A percentile compares a stretch with the other conserved stretches of the same genome.
These are phyloP conservation scores for Rhadina sibilatrix DNA, from an alignment of 2,113 vertebrate species.

Conservation along the genomic window DNA sequence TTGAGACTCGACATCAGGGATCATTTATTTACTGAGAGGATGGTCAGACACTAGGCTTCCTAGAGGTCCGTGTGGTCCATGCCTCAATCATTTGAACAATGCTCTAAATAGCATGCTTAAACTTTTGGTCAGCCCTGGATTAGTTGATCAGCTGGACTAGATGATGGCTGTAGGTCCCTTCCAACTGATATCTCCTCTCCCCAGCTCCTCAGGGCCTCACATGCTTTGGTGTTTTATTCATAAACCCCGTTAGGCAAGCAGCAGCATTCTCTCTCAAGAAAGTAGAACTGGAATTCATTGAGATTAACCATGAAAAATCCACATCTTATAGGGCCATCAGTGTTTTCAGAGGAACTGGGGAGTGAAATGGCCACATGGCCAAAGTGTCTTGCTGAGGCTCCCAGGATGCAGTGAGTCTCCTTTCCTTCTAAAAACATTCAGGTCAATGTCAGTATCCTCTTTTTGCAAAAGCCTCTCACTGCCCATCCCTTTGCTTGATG, in stretches of 20 bases:
- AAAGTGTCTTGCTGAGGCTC: not conserved
- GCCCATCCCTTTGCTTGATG: not conserved
- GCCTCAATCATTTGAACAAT: not conserved
- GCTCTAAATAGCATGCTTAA: not conserved
- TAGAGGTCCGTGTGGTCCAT: not conserved
- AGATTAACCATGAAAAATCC: not conserved
- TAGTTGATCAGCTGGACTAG: not conserved
- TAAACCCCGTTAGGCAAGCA: not conserved
- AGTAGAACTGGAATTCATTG: not conserved
- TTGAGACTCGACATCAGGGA: not conserved
- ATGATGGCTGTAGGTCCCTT: not conserved
- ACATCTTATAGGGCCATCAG: not conserved
- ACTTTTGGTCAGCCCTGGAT: not conserved
- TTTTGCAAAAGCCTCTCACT: not conserved
- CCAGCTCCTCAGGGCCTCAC: not conserved
- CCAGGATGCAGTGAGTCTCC: not conserved
- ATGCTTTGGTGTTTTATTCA: not conserved
- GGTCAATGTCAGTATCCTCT: not conserved
- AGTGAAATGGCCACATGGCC: not conserved
- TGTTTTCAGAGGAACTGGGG: not conserved
- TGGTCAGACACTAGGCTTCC: not conserved
- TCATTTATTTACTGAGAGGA: not conserved
- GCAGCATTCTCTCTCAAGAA: not conserved
- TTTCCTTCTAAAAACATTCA: not conserved
- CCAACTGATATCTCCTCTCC: not conserved